Percentiles rank a stretch among this genome's conserved stretches.
Conservation (phyloP, 2,797 vertebrate species). For the Ataeniobius toweri region DNA sequence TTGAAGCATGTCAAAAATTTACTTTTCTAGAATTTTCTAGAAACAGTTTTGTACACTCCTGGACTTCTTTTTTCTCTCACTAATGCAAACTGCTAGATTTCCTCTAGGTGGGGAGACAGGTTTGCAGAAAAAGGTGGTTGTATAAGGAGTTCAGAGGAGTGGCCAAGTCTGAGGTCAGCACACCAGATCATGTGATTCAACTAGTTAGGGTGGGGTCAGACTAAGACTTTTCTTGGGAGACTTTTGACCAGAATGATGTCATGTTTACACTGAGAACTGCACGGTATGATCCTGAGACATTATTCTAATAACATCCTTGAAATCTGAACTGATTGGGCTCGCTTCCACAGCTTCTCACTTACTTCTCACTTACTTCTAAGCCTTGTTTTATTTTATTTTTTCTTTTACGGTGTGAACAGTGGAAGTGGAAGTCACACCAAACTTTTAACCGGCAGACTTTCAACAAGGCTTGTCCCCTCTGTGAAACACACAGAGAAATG, state of each 20-base stretch:
- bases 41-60: constrained; percentile 1
- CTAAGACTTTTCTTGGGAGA: constrained; percentile 62
- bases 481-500: constrained; percentile 54
- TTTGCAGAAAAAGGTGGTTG: constrained; percentile 45
- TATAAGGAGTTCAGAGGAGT: constrained; percentile 61
- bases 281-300: constrained; percentile 38
- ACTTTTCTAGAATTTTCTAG: no score
- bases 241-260: constrained; percentile 59
- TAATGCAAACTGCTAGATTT: constrained; percentile 3
- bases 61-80: constrained; percentile 13
- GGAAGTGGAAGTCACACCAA: constrained; percentile 23
- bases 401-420: constrained; percentile 17
- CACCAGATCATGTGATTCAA: constrained; percentile 61
- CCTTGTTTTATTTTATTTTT: neutral
- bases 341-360: constrained; percentile 46
- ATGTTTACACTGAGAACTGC: constrained; percentile 46
- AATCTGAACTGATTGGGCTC: constrained; percentile 40
- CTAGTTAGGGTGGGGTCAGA: constrained; percentile 66
- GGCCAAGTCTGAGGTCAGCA: constrained; percentile 67
- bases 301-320: constrained; percentile 63
- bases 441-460: constrained; percentile 35
- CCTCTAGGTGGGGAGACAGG: constrained; percentile 20
- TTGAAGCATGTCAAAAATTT: no score
- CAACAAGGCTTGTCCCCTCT: constrained; percentile 22
- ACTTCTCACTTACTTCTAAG: constrained; percentile 45